These are phyloP conservation scores for Macrobrachium rosenbergii DNA, from an alignment of 1,140 invertebrate species.

Conservation along the genomic window DNA sequence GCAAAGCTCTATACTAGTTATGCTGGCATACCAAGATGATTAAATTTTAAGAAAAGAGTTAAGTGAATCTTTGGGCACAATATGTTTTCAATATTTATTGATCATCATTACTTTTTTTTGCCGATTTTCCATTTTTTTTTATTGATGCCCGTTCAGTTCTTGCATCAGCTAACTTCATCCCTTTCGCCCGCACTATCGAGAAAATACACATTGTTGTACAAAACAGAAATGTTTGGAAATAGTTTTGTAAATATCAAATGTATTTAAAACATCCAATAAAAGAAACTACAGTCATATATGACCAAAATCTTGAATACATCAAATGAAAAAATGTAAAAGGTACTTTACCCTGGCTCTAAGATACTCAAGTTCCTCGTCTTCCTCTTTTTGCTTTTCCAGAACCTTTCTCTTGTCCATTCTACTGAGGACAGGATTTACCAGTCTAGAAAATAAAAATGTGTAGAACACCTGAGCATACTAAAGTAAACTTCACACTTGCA, in stretches of 20 bases:
- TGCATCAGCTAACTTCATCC: too few relatives aligned
- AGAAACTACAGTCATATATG: background rate
- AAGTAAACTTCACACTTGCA: too few relatives aligned
- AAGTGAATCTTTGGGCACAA: too few relatives aligned
- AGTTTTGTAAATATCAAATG: background rate
- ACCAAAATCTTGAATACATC: background rate
- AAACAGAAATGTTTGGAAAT: too few relatives aligned
- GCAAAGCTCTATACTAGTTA: too few relatives aligned
- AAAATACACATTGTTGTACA: background rate
- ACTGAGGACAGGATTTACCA: slow-evolving; percentile 92
- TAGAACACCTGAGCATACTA: slow-evolving; percentile 14
- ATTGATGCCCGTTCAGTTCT: too few relatives aligned
- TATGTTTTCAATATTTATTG: too few relatives aligned
- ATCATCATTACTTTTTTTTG: too few relatives aligned
- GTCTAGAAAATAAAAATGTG: slow-evolving; percentile 67
- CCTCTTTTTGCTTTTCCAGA: slow-evolving; percentile 66
- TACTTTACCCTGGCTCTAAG: slow-evolving; percentile 32
- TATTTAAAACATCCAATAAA: background rate
- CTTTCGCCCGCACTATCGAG: too few relatives aligned
- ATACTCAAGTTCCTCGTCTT: slow-evolving; percentile 71
- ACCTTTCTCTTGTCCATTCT: slow-evolving; percentile 78
- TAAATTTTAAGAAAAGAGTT: too few relatives aligned
- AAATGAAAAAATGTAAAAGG: background rate
- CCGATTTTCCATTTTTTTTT: too few relatives aligned
- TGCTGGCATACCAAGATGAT: too few relatives aligned